These are phyloP conservation scores for Halcyon malimbica DNA, from an alignment of 2,113 vertebrate species.

Conservation along the genomic window DNA sequence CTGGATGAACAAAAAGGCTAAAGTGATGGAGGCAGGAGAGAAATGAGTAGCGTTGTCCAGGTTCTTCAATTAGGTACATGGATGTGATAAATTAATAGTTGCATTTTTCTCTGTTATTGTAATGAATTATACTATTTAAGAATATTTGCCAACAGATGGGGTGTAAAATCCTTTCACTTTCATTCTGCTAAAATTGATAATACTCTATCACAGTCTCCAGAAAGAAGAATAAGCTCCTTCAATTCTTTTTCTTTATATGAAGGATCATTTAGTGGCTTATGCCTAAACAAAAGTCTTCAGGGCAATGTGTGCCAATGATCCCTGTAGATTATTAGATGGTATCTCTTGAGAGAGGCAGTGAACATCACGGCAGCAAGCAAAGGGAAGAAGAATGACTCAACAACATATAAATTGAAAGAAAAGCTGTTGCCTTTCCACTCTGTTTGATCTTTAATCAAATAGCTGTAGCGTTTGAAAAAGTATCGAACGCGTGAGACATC, in stretches of 20 bases:
- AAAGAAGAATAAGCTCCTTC: neutral
- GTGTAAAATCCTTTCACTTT: neutral
- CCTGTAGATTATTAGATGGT: neutral
- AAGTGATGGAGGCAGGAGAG: neutral
- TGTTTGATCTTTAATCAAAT: slow-evolving; percentile 37
- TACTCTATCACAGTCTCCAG: rapidly evolving
- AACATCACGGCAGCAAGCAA: neutral
- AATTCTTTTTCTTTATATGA: neutral
- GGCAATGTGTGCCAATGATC: neutral
- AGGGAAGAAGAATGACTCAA: neutral
- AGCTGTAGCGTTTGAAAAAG: neutral
- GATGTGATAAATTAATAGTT: neutral
- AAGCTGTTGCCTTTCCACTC: neutral
- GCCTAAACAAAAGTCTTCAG: neutral
- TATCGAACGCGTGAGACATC: neutral
- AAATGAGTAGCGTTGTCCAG: neutral
- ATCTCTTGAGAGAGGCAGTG: neutral
- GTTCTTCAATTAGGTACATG: neutral
- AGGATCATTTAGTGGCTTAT: neutral
- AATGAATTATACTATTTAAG: neutral
- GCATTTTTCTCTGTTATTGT: neutral
- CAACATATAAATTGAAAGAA: neutral
- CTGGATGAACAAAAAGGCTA: neutral
- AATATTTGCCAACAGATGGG: neutral
- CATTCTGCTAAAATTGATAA: neutral